phyloP scores from a whole-genome alignment of 2,797 vertebrate species.

The Notolabrus celidotus region DNA sequence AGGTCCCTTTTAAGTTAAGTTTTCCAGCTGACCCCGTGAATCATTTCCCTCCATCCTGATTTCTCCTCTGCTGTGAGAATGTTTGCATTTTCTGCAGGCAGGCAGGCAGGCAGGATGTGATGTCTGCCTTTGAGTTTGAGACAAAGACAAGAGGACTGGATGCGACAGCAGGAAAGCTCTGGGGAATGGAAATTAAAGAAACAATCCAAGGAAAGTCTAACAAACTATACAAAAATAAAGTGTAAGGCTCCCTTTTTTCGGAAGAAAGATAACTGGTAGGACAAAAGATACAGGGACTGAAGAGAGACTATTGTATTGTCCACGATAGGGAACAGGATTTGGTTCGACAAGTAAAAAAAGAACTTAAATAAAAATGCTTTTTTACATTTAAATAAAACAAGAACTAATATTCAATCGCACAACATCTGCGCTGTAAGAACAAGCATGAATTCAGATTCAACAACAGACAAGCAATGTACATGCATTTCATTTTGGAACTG shows the following conservation, averaged over 20 bases:
- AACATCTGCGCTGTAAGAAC: slow-evolving; percentile 41
- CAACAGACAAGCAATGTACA: slow-evolving; percentile 66
- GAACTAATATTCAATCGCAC: slow-evolving; percentile 47
- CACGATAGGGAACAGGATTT: slow-evolving; percentile 33
- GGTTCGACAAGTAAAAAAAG: slow-evolving; percentile 40
- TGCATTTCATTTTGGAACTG: slow-evolving; percentile 67
- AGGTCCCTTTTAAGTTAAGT: slow-evolving; percentile 36
- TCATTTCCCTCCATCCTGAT: slow-evolving; percentile 29
- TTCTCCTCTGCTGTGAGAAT: slow-evolving; percentile 38
- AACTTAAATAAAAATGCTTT: not conserved
- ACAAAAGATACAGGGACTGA: slow-evolving; percentile 12
- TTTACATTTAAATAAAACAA: slow-evolving; percentile 63
- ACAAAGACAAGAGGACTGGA: slow-evolving; percentile 45
- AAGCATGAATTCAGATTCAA: slow-evolving; percentile 40
- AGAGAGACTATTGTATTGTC: slow-evolving; percentile 28
- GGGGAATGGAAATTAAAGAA: slow-evolving; percentile 17
- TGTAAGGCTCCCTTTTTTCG: slow-evolving; percentile 53
- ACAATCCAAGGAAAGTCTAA: slow-evolving; percentile 52
- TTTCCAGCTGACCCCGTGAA: slow-evolving; percentile 15
- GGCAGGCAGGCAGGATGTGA: slow-evolving; percentile 62
- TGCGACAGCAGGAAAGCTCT: slow-evolving; percentile 22
- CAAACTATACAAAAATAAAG: slow-evolving; percentile 59
- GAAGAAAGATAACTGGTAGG: slow-evolving; percentile 19
- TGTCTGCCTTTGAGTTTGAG: slow-evolving; percentile 37
- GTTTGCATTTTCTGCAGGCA: slow-evolving; percentile 51